Evolutionary conservation across 1,140 invertebrate genomes (phyloP).

Genomic region (Philopotamus ludificatus): DNA sequence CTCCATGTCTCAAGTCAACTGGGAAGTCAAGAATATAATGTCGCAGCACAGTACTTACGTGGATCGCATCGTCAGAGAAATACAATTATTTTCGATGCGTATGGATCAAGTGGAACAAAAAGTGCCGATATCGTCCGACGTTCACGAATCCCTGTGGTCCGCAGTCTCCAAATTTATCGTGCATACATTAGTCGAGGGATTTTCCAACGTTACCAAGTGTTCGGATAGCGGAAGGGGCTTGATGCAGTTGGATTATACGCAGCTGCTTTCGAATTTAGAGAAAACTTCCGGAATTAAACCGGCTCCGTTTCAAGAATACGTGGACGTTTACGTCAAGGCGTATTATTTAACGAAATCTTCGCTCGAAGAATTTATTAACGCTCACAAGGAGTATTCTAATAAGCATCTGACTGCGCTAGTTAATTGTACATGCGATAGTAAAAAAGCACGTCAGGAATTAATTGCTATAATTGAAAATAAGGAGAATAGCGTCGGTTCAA

Average conservation of each 20-base stretch:
- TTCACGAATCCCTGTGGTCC: conserved; percentile 78
- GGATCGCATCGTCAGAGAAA: conserved; percentile 71
- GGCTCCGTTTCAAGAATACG: conserved; percentile 85
- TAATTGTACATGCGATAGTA: conserved; percentile 83
- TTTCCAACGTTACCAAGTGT: conserved; percentile 89
- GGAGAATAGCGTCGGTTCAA: conserved; percentile 29
- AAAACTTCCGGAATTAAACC: conserved; percentile 79
- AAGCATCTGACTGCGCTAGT: conserved; percentile 85
- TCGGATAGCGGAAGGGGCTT: conserved; percentile 92
- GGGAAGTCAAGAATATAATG: conserved; percentile 95
- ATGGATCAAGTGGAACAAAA: conserved; percentile 67
- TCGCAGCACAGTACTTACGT: conserved; percentile 92
- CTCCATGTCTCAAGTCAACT: conserved; percentile 90
- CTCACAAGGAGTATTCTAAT: conserved; percentile 85
- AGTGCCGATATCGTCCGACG: conserved; percentile 70
- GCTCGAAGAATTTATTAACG: conserved; percentile 85
- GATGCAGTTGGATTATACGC: conserved; percentile 98
- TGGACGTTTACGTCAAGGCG: conserved; percentile 94
- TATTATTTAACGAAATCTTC: conserved; percentile 89
- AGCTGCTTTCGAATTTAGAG: conserved; percentile 89
- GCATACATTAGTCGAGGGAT: conserved; percentile 90
- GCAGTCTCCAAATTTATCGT: conserved; percentile 81
- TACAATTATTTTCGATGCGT: conserved; percentile 75
- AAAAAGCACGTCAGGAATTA: conserved; percentile 78
- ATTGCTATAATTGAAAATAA: conserved; percentile 67